Base-by-base conservation (phyloP, 2,888 invertebrate species). In the Drosophila kokeensis region DNA sequence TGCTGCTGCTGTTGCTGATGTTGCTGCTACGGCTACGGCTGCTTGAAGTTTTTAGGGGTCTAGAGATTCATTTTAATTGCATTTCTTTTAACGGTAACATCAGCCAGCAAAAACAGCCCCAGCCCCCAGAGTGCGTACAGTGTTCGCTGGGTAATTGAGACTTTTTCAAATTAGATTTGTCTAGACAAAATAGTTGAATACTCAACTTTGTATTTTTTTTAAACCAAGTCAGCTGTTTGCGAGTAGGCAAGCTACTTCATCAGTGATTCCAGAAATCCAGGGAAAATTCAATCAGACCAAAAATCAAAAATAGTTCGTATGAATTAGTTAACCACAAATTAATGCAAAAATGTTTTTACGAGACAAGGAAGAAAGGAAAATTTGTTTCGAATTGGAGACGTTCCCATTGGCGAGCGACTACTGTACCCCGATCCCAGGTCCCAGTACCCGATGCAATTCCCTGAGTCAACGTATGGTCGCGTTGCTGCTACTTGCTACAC, bases 11-110 rank as follows among this genome's bases (percentile, higher is more conserved):
- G 13, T 15, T 21, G 48, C 61, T 32, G 36, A 48, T 61, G 61
- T 45, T 49, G 40, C 18, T 42, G 11, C 15, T 29, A 52, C 36
- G 11, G 36, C 15, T 42, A 53, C 38, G 21, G 42, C 60, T 62
- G 73, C 73, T 63, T 69, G 68, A 82, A 82, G 86, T 87, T 88
- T 87, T 78, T 81, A 79, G 88, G 88, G 79, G 83, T 82, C 86
- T 86, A 82, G 76, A 86, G 83, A 89, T 83, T 88, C 88, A 79
- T 86, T 86, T 86, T 86, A 90, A 86, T 90, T 86, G 86, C 89
- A 88, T 90, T 86, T 86, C 90, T 90, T 86, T 88, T 86, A 89
- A 89, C 90, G 85, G 89, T 88, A 88, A 77, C 81, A 82, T 63
- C 82, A 76, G 55, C 66, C 73, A 63, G 60, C 57, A 66, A 38